phyloP scores from a whole-genome alignment of 2,797 vertebrate genomes.

The Cynopterus sphinx region DNA sequence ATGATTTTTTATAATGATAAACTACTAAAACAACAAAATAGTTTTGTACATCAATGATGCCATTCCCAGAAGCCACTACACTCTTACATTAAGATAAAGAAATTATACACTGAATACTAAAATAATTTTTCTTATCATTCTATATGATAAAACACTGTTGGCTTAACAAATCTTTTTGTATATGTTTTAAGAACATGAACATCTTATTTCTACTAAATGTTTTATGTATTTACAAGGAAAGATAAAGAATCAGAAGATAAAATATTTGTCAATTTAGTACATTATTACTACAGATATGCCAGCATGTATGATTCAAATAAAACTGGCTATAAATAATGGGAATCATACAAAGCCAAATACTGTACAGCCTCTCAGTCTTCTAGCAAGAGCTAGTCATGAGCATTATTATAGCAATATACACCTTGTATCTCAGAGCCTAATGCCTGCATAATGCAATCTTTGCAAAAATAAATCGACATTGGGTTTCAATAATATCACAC shows the following conservation, averaged over 20 bases:
- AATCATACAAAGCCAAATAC: background rate
- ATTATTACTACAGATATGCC: background rate
- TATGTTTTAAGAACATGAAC: background rate
- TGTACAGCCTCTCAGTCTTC: background rate
- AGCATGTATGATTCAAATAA: conserved; percentile 5
- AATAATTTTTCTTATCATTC: conserved; percentile 22
- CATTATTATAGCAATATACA: background rate
- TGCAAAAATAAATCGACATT: conserved; percentile 30
- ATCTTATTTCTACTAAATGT: background rate
- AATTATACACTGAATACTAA: background rate
- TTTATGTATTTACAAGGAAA: conserved; percentile 43
- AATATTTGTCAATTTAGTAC: background rate
- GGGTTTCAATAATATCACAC: background rate
- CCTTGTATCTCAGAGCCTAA: background rate
- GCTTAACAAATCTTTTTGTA: background rate
- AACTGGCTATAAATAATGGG: background rate
- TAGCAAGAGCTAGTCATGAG: background rate
- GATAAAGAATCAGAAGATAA: background rate
- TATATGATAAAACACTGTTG: conserved; percentile 2
- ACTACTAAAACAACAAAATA: conserved; percentile 32
- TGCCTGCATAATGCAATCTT: background rate
- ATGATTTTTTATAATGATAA: conserved; percentile 17
- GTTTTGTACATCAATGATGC: background rate
- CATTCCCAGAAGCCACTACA: background rate
- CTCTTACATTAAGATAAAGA: background rate